Evolutionary conservation across 2,113 vertebrate genomes (phyloP).

Genomic region (Brachypteracias leptosomus): DNA sequence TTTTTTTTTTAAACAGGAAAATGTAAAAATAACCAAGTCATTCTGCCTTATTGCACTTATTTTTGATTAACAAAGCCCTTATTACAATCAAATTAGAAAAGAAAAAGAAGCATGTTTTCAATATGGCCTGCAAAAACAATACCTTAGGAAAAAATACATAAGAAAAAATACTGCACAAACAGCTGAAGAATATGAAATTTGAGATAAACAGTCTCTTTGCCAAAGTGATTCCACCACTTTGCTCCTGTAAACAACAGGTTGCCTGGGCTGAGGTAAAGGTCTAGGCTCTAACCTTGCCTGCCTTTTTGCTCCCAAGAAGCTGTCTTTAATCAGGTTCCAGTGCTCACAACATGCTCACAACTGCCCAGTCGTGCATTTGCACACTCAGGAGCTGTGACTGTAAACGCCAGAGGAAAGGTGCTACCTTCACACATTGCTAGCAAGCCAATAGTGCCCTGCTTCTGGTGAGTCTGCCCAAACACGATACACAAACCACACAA

Average conservation of each 20-base stretch:
- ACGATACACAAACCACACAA: neutral
- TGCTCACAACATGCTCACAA: neutral
- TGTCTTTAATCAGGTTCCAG: neutral
- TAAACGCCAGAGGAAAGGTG: neutral
- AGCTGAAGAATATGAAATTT: conserved; percentile 47
- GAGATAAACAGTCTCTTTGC: conserved; percentile 55
- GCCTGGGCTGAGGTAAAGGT: neutral
- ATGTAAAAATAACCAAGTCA: conserved; percentile 93
- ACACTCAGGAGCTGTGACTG: neutral
- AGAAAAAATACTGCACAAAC: conserved; percentile 58
- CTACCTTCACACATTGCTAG: neutral
- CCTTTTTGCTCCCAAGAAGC: neutral
- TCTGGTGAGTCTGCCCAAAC: neutral
- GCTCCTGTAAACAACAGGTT: conserved; percentile 38
- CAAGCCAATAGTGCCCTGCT: neutral
- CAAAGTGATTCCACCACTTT: conserved; percentile 51
- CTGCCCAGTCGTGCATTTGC: neutral
- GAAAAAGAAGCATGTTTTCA: conserved; percentile 65
- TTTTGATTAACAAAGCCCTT: conserved; percentile 76
- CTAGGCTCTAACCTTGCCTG: neutral
- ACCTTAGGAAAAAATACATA: conserved; percentile 47
- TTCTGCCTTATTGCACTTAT: conserved; percentile 67
- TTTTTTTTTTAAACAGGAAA: conserved; percentile 88
- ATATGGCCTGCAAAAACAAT: conserved; percentile 64
- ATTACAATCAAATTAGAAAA: conserved; percentile 65